Percentiles rank a stretch among this genome's conserved stretches.
phyloP scores from a whole-genome alignment of 2,113 vertebrate species.

The Actinemys pallida region DNA sequence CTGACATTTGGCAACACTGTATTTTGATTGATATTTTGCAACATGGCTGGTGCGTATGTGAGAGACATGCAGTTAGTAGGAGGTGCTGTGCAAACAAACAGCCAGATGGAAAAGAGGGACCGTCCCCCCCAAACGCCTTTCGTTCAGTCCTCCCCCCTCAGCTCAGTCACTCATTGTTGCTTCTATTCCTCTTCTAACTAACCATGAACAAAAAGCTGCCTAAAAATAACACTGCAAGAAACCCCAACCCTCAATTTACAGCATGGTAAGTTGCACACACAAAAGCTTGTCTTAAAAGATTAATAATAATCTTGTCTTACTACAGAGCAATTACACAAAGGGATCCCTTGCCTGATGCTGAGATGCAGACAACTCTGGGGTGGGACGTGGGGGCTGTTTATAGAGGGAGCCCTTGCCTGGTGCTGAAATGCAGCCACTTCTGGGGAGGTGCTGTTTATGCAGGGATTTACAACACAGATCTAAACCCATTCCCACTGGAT shows the following conservation, averaged over 20 bases:
- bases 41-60: neutral
- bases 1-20: neutral
- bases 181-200: neutral
- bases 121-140: neutral
- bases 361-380: neutral
- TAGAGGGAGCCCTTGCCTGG: neutral
- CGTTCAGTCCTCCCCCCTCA: neutral
- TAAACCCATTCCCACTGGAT: neutral
- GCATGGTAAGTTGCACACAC: neutral
- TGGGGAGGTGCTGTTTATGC: neutral
- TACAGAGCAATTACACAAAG: neutral
- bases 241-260: neutral
- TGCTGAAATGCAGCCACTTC: neutral
- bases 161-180: neutral
- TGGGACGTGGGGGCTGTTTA: neutral
- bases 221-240: constrained; percentile 11
- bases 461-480: neutral
- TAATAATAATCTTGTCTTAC: neutral
- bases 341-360: neutral
- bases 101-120: neutral
- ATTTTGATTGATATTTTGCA: neutral
- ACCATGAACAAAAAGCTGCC: neutral
- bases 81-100: neutral
- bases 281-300: constrained; percentile 21
- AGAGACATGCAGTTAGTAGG: neutral